Percentiles rank a stretch among this genome's conserved stretches.
These are phyloP conservation scores for Capitulum mitella DNA, from an alignment of 2,888 invertebrate genomes.

Conservation along the genomic window DNA sequence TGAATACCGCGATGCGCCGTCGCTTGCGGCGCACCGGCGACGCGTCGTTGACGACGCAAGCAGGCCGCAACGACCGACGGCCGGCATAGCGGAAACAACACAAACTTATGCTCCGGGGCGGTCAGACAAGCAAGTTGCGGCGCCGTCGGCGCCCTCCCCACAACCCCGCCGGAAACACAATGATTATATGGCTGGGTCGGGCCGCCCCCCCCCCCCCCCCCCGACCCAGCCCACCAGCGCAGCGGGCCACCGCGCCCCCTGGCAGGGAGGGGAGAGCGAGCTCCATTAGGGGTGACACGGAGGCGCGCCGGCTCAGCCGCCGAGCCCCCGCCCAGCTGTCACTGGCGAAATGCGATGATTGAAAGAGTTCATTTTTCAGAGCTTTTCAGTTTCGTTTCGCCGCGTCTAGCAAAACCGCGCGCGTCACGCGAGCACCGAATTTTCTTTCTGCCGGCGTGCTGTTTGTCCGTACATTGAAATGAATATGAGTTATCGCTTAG, in stretches of 20 bases:
- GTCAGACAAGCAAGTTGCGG: too few species aligned
- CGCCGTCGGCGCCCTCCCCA: too few species aligned
- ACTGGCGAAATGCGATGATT: not conserved
- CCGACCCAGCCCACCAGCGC: not conserved
- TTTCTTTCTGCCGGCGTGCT: too few species aligned
- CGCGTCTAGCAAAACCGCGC: not conserved
- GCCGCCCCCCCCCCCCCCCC: not conserved
- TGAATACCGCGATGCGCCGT: not conserved
- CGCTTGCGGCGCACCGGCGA: not conserved
- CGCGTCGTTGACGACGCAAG: not conserved
- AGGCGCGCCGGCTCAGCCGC: not conserved
- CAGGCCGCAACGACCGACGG: not conserved
- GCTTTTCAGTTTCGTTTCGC: not conserved
- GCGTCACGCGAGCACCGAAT: not conserved
- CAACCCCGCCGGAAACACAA: not conserved
- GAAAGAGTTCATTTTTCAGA: slow-evolving; percentile 6
- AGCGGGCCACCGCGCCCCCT: not conserved
- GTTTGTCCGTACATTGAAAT: not conserved
- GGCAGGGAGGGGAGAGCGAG: not conserved
- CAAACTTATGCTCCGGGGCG: too few species aligned
- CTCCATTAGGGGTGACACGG: not conserved
- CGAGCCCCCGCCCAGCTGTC: not conserved
- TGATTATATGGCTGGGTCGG: not conserved
- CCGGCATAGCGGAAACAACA: too few species aligned
- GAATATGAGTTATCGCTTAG: not conserved